Base-by-base conservation (phyloP, 1,140 invertebrate genomes). In the Augochlora pura region DNA sequence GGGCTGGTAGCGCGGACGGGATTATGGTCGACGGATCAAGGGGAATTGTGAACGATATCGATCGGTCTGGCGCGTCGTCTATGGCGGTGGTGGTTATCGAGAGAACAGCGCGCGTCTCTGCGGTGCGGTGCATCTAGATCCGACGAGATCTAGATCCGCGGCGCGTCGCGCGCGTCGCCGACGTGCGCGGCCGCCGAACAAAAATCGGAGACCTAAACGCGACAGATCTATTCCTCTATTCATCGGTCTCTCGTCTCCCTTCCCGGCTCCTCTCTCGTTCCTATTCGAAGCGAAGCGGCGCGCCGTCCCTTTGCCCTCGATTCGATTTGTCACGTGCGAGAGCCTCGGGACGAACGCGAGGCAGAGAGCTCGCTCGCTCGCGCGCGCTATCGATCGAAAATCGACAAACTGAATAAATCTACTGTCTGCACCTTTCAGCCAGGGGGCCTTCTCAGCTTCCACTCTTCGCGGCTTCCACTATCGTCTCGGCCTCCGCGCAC, bases 221-320 rank as follows among this genome's bases (percentile, higher is more conserved):
- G 78, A 80, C 78, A 68, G 78, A 80, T 80, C 78, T 76, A 63
- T 76, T 75, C 59, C 78, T 62, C 72, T 73, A 54, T 80, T 76
- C 72, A 62, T 76, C 78, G 71, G 32, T 68, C 72, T 68, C 72
- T 71, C 42, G 42, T 46, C 42, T 42, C n/a, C n/a, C 39, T 7
- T 42, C 39, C 9, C 39, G 39, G 3, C 39, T 42, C 39, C 7
- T 42, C 39, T 32, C 32, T 46, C 42, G 42, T 46, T 10, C 14
- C 42, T 8, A 42, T 42, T 42, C n/a, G n/a, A n/a, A n/a, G n/a
- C n/a, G n/a, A n/a, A 4, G 57, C 21, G 42, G 21, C 42, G 38
- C 63, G 63, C 59, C 52, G 63, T 66, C 52, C 78, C 78, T 62
- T 76, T 68, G 78, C n/a, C 78, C 71, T 25, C 72, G 54, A 69